These are phyloP conservation scores for Turdus rufiventris DNA, from an alignment of 2,113 vertebrate genomes.

Conservation along the genomic window DNA sequence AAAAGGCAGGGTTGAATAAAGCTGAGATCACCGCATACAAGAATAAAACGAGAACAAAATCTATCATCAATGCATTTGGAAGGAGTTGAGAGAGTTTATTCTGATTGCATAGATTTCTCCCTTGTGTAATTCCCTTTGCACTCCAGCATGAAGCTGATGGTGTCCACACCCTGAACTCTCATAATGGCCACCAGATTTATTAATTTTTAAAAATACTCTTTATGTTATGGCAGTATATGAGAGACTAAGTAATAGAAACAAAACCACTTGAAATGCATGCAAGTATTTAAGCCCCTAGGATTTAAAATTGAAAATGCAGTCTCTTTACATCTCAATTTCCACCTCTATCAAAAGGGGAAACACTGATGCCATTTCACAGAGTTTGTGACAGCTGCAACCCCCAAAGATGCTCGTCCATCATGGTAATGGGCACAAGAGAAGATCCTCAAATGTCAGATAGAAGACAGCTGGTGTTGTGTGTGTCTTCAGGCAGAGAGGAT, in stretches of 20 bases:
- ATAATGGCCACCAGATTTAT: neutral
- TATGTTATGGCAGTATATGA: neutral
- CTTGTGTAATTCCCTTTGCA: neutral
- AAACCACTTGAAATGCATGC: neutral
- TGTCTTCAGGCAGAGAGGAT: neutral
- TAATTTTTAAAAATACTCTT: neutral
- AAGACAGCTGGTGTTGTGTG: neutral
- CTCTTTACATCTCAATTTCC: neutral
- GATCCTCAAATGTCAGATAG: neutral
- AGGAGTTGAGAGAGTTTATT: conserved; percentile 10
- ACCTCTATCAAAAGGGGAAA: neutral
- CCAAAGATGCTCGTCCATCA: neutral
- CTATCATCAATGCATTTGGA: conserved; percentile 12
- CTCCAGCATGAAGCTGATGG: neutral
- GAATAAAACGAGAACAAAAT: neutral
- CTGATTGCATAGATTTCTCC: neutral
- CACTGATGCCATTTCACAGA: neutral
- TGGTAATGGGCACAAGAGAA: neutral
- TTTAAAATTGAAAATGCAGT: neutral
- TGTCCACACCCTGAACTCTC: neutral
- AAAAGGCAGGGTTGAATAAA: neutral
- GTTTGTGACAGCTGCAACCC: neutral
- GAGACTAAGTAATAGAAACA: neutral
- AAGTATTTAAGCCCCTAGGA: neutral
- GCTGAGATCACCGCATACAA: conserved; percentile 1